Base-by-base conservation (phyloP, 2,113 vertebrate genomes). In the Cebidichthys violaceus region DNA sequence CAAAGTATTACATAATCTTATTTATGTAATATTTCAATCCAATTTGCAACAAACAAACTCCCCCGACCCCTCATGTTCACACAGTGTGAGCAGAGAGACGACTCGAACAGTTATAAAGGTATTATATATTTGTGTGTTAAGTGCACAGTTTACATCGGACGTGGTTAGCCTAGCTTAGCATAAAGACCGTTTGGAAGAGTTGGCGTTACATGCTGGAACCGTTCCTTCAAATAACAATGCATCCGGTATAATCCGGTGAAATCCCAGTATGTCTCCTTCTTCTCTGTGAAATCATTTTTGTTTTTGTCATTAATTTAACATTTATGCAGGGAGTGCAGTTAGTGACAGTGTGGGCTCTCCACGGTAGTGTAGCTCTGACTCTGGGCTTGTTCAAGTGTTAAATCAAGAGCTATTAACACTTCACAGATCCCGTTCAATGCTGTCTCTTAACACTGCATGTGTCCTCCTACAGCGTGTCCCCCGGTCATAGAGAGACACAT, bases 21-120 rank as follows among this genome's bases (percentile, higher is more conserved):
- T 84, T 85, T 79, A 79, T 86, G 33, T 86, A 89, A 88, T 67
- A 54, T 62, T 67, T 66, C 75, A 86, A 89, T 85, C 85, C 85
- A 73, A 14, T 39, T 67, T 68, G 64, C 70, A 75, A 75, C 82
- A 57, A 75, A 75, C 82, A 57, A 47, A 65, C 62, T 10, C 20
- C 11, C 9, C 15, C 17, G 60, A 33, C 29, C 15, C 33, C 27
- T 20, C 8, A 14, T 4, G 35, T 33, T 41, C 66, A 24, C 60
- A 67, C 57, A 22, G n/a, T 37, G 39, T 43, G 65, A 45, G 13
- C 24, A 27, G n/a, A 45, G 24, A 31, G 9, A 0, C 29, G 1
- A 29, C 8, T 1, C 11, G 14, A 54, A 50, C 41, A 13, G n/a
- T 11, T 55, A 9, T 24, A 2, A 24, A 55, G 22, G 54, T 4